These are phyloP conservation scores for Dryadula phaetusa DNA, from an alignment of 2,888 invertebrate species.

Conservation along the genomic window DNA sequence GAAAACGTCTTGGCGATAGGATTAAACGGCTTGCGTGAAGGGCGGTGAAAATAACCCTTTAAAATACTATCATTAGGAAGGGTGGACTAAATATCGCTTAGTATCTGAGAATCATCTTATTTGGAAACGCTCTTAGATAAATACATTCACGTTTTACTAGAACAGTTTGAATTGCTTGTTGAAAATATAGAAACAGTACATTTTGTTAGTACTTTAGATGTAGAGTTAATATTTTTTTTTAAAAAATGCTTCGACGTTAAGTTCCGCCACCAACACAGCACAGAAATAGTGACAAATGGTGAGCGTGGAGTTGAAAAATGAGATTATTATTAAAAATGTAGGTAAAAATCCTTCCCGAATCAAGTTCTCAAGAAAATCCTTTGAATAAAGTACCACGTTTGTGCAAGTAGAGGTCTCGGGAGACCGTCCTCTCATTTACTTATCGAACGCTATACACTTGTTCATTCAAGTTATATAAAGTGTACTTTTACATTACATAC, in stretches of 20 bases:
- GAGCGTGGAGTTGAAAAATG: neutral
- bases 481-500: neutral
- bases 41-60: slow-evolving; percentile 75
- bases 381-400: slow-evolving; percentile 1
- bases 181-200: neutral
- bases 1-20: slow-evolving; percentile 35
- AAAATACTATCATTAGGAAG: slow-evolving; percentile 70
- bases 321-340: neutral
- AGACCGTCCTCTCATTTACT: slow-evolving; percentile 75
- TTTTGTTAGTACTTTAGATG: neutral
- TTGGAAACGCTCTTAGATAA: neutral
- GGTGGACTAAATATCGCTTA: slow-evolving; percentile 75
- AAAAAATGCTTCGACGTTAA: neutral
- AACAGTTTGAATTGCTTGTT: neutral
- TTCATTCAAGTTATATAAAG: slow-evolving; percentile 5
- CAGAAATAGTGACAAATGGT: no score
- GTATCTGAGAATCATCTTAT: slow-evolving; percentile 74
- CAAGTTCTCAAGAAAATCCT: slow-evolving; percentile 17
- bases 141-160: slow-evolving; percentile 2
- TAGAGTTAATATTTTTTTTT: neutral
- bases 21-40: slow-evolving; percentile 46
- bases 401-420: slow-evolving; percentile 52
- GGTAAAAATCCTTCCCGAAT: neutral
- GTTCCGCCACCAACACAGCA: neutral
- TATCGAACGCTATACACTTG: slow-evolving; percentile 59